Percentiles rank a stretch among this genome's conserved stretches.
Conservation (phyloP, 2,888 invertebrate species). For the Lycophotia porphyrea region DNA sequence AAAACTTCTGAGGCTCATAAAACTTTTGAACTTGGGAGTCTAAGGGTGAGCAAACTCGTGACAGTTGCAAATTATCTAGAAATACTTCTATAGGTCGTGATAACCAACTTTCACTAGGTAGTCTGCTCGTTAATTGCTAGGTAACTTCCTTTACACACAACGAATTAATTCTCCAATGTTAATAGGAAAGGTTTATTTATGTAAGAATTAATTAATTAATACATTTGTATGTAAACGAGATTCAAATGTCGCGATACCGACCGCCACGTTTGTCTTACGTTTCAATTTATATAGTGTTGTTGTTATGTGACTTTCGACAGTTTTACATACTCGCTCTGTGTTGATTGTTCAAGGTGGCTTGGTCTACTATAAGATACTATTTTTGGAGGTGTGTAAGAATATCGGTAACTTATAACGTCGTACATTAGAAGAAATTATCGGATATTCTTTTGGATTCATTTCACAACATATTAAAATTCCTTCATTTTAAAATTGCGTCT, state of each 20-base stretch:
- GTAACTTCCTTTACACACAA: not conserved
- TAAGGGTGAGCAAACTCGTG: not conserved
- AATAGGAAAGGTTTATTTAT: conserved; percentile 6
- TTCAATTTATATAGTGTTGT: conserved; percentile 13
- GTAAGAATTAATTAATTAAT: conserved; percentile 14
- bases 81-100: not conserved
- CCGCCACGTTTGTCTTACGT: conserved; percentile 17
- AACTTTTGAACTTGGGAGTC: no score
- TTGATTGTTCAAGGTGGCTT: conserved; percentile 3
- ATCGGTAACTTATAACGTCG: not conserved
- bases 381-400: conserved; percentile 15
- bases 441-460: not conserved
- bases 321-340: conserved; percentile 4
- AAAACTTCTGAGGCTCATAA: not conserved
- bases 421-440: no score
- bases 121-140: not conserved
- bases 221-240: conserved; percentile 34
- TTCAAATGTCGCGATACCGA: conserved; percentile 7
- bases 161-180: conserved; percentile 17
- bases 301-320: conserved; percentile 8
- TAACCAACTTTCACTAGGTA: not conserved
- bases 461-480: not conserved
- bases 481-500: not conserved
- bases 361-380: not conserved
- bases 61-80: not conserved